These are phyloP conservation scores for Tricholaema leucomelas DNA, from an alignment of 2,113 vertebrate species.

Conservation along the genomic window DNA sequence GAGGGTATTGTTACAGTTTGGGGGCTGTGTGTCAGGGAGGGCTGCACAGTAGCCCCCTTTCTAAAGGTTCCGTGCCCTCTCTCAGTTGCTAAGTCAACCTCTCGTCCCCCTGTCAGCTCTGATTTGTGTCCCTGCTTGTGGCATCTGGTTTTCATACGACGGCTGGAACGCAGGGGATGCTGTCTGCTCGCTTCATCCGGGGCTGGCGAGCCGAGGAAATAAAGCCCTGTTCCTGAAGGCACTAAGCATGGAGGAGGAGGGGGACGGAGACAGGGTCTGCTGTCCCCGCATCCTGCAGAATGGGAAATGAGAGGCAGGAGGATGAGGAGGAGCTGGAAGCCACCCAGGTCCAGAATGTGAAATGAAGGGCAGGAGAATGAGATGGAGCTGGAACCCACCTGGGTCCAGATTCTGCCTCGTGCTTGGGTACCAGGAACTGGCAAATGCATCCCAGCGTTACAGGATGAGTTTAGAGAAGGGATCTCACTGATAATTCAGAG, in stretches of 20 bases:
- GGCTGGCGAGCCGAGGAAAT: neutral
- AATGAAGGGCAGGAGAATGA: no score
- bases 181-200: conserved; percentile 42
- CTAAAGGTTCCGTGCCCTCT: conserved; percentile 26
- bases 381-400: no score
- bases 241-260: neutral
- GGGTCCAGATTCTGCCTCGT: neutral
- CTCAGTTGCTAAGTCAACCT: conserved; percentile 38
- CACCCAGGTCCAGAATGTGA: neutral
- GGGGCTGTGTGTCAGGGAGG: neutral
- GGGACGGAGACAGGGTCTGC: neutral
- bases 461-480: neutral
- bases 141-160: conserved; percentile 73
- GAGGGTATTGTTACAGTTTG: neutral
- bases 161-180: conserved; percentile 50
- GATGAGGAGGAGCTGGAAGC: no score
- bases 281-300: neutral
- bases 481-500: fast-evolving
- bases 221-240: neutral
- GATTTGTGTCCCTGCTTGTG: conserved; percentile 58
- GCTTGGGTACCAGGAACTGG: fast-evolving
- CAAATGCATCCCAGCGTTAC: neutral
- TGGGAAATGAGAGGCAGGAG: neutral
- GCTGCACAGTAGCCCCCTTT: conserved; percentile 40
- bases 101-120: conserved; percentile 49